Evolutionary conservation across 2,113 vertebrate species (phyloP), one percentile per base, ranked within the genome.

Genomic region (Vanacampus margaritifer): DNA sequence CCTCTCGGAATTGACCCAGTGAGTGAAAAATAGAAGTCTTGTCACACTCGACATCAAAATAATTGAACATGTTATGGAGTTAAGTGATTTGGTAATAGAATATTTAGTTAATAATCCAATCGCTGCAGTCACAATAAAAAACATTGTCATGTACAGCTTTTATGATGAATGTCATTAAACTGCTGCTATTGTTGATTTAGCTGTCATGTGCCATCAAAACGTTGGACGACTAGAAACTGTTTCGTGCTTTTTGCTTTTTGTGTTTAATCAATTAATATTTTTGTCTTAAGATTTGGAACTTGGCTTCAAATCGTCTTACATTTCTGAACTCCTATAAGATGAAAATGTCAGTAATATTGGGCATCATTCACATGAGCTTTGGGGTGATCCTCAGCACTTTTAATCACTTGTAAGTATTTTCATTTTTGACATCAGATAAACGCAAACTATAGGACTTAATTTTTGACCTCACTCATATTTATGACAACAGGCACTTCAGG

Each of bases 271-370:
- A 19, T 17, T 37, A 24, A 35, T 45, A n/a, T 43, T 23, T 74
- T 23, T 70, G 5, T 82, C 6, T 65, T 71, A 28, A 91, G 97
- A 96, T 99, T 51, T 99, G 97, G 97, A 99, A 96, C 88, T 87
- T 99, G 83, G 96, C 97, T 50, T 87, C 86, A 58, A 99, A 99
- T 72, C 94, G 94, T 1, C 96, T 99, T 69, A 95, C 92, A 46
- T 99, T 99, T 82, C 88, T 99, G 17, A 99, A 99, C 86, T 99
- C 97, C 28, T 99, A 96, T 79, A 99, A 99, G 81, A 99, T 99
- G 97, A 99, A 99, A 89, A 98, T 99, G 97, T 99, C 97, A 6
- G 93, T 99, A 75, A 99, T 98, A 80, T 63, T 99, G 71, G 97
- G 97, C 46, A 83, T 99, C 69, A 65, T 90, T 73, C 97, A 99